A percentile compares a stretch with the other conserved stretches of the same genome.
Conservation (phyloP, 2,797 vertebrate genomes). For the Caiman crocodilus region DNA sequence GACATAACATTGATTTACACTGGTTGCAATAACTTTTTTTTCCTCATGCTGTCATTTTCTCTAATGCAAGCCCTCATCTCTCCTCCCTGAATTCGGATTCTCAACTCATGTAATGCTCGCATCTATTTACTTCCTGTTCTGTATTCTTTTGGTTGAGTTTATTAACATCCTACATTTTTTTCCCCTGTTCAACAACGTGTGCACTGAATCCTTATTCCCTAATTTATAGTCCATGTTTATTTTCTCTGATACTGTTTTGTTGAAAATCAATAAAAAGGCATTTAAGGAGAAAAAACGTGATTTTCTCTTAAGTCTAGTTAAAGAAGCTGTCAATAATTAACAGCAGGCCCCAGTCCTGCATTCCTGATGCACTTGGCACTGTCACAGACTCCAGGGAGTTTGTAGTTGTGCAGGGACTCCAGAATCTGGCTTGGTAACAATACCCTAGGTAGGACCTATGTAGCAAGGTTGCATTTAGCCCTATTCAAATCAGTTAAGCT, state of each 20-base stretch:
- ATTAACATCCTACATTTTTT: conserved; percentile 33
- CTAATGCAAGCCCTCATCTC: conserved; percentile 27
- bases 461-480: neutral
- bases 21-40: conserved; percentile 9
- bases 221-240: conserved; percentile 16
- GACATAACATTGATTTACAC: conserved; percentile 18
- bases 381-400: neutral
- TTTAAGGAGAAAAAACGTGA: neutral
- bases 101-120: neutral
- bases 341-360: neutral
- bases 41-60: conserved; percentile 20
- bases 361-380: neutral
- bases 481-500: neutral
- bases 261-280: conserved; percentile 62
- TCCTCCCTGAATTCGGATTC: conserved; percentile 26
- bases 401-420: neutral
- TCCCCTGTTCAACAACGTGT: neutral
- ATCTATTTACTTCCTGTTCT: conserved; percentile 46
- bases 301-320: conserved; percentile 49
- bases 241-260: conserved; percentile 20
- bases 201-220: conserved; percentile 13
- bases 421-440: neutral
- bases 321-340: conserved; percentile 29
- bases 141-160: conserved; percentile 36
- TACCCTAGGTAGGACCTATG: neutral